phyloP scores from a whole-genome alignment of 2,113 vertebrate genomes.

The Apistogramma diplotaenia region DNA sequence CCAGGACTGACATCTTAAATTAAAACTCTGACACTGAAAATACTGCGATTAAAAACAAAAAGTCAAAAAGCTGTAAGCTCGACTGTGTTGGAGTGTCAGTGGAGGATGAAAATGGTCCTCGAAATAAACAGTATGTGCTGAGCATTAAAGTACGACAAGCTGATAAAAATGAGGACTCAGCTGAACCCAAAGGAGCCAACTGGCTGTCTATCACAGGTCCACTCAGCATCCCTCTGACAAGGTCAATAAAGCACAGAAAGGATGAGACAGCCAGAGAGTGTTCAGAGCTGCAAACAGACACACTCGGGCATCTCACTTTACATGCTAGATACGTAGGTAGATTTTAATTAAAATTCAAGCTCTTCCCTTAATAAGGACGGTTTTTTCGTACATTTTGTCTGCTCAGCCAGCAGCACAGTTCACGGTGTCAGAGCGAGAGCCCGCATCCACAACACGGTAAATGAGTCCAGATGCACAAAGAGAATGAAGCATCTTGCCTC shows the following conservation, averaged over 20 bases:
- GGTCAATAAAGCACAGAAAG: slow-evolving; percentile 27
- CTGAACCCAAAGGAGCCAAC: slow-evolving; percentile 16
- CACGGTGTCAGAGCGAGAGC: neutral
- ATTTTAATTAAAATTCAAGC: neutral
- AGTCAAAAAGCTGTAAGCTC: neutral
- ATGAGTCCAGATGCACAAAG: neutral
- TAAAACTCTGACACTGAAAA: neutral
- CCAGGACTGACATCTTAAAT: neutral
- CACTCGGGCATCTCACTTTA: neutral
- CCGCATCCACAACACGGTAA: neutral
- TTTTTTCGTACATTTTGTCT: neutral
- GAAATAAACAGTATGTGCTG: slow-evolving; percentile 5
- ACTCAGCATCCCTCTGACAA: slow-evolving; percentile 31
- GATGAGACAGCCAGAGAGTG: neutral
- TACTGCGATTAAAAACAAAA: neutral
- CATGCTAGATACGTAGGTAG: neutral
- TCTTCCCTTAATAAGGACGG: neutral
- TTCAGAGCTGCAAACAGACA: neutral
- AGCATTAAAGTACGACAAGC: slow-evolving; percentile 8
- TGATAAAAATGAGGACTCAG: slow-evolving; percentile 35
- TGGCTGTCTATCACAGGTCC: slow-evolving; percentile 21
- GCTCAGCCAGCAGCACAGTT: neutral
- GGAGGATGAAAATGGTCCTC: neutral
- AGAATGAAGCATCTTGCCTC: neutral
- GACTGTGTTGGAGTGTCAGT: neutral